A percentile compares a stretch with the other conserved stretches of the same genome.
phyloP scores from a whole-genome alignment of 2,797 vertebrate species.

The Liasis olivaceus region DNA sequence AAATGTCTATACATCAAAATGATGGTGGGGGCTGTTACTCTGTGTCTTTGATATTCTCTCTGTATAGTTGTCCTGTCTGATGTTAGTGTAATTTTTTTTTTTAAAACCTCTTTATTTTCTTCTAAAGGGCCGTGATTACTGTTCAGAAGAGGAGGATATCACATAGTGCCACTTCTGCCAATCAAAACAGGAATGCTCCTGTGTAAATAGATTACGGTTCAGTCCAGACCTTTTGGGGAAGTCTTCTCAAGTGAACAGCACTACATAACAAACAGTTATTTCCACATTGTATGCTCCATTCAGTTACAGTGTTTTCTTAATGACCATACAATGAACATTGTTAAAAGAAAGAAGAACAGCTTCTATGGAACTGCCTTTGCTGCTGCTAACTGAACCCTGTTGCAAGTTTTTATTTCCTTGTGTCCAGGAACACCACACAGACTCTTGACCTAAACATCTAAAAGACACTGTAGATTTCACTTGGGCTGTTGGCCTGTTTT shows the following conservation, averaged over 20 bases:
- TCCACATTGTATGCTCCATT: slow-evolving; percentile 76
- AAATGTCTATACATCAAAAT: neutral
- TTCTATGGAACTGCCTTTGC: slow-evolving; percentile 71
- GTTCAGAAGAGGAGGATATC: slow-evolving; percentile 92
- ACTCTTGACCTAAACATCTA: slow-evolving; percentile 67
- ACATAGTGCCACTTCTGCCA: slow-evolving; percentile 75
- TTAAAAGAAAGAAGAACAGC: slow-evolving; percentile 61
- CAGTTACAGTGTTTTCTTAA: slow-evolving; percentile 77
- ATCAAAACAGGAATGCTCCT: slow-evolving; percentile 69
- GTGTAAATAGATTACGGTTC: slow-evolving; percentile 82
- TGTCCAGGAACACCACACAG: slow-evolving; percentile 76
- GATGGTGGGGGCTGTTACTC: too few relatives aligned
- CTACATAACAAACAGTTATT: slow-evolving; percentile 72
- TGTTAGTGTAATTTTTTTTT: neutral
- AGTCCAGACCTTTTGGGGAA: slow-evolving; percentile 68
- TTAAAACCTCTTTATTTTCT: slow-evolving; percentile 8
- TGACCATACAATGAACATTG: slow-evolving; percentile 74
- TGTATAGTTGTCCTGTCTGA: neutral
- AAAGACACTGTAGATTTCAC: slow-evolving; percentile 70
- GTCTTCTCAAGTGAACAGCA: slow-evolving; percentile 71
- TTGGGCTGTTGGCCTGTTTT: slow-evolving; percentile 71
- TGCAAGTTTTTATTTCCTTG: slow-evolving; percentile 75
- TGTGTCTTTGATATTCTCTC: neutral
- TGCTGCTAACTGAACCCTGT: slow-evolving; percentile 79
- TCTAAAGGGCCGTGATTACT: slow-evolving; percentile 91